A percentile compares a stretch with the other conserved stretches of the same genome.
These are phyloP conservation scores for Troilus luridus DNA, from an alignment of 2,888 invertebrate species.

Conservation along the genomic window DNA sequence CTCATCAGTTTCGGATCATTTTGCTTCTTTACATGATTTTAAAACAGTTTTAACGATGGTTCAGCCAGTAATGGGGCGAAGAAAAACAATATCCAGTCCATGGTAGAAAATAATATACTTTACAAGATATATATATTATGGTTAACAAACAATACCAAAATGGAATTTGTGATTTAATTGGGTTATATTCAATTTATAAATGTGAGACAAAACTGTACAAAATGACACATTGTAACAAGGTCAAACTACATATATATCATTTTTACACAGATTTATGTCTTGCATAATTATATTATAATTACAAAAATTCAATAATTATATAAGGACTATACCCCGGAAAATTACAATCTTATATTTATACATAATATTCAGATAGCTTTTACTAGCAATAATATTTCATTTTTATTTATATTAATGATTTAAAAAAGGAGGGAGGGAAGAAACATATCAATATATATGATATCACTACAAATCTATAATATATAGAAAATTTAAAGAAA, in stretches of 20 bases:
- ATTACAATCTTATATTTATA: conserved; percentile 46
- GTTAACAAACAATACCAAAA: conserved; percentile 44
- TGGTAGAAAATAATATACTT: conserved; percentile 5
- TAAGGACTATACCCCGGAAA: conserved; percentile 24
- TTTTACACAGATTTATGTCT: conserved; percentile 54
- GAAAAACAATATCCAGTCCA: background rate
- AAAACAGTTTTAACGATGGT: too few species aligned
- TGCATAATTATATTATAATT: conserved; percentile 50
- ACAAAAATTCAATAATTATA: conserved; percentile 48
- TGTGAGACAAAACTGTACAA: conserved; percentile 65
- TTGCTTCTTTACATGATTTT: too few species aligned
- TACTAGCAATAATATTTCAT: conserved; percentile 33
- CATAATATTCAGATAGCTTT: conserved; percentile 54
- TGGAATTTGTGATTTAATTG: conserved; percentile 58
- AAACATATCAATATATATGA: background rate
- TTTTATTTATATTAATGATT: background rate
- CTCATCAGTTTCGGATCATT: too few species aligned
- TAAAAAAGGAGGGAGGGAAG: conserved; percentile 6
- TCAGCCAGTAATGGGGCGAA: background rate
- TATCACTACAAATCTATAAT: conserved; percentile 2
- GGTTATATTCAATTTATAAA: conserved; percentile 65
- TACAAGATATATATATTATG: conserved; percentile 20
- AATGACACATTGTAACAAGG: conserved; percentile 62
- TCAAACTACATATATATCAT: conserved; percentile 60
- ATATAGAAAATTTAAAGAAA: conserved; percentile 39